Evolutionary conservation across 2,797 vertebrate genomes (phyloP).

Genomic region (Leontopithecus rosalia): DNA sequence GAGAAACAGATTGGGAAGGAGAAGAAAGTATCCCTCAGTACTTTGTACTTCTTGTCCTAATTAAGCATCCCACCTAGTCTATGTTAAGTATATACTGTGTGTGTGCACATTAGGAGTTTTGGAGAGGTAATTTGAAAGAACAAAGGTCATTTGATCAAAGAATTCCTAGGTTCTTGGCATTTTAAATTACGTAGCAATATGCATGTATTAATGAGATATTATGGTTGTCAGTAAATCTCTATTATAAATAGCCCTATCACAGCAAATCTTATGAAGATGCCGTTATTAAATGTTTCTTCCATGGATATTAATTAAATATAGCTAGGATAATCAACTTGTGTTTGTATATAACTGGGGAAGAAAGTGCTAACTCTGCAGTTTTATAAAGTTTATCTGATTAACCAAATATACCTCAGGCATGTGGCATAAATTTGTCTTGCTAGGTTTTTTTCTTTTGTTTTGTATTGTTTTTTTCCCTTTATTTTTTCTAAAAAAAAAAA

Average conservation of each 20-base stretch:
- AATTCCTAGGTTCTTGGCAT: slow-evolving; percentile 60
- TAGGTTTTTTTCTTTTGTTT: background rate
- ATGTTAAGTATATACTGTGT: background rate
- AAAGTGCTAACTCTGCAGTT: slow-evolving; percentile 31
- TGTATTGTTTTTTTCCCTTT: background rate
- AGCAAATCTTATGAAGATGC: slow-evolving; percentile 79
- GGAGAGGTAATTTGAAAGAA: slow-evolving; percentile 12
- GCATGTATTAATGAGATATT: slow-evolving; percentile 79
- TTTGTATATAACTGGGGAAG: slow-evolving; percentile 58
- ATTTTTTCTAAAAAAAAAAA: background rate
- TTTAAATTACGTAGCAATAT: slow-evolving; percentile 78
- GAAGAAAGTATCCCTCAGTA: background rate
- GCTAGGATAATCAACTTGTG: slow-evolving; percentile 59
- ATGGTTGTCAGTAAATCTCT: slow-evolving; percentile 79
- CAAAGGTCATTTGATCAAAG: slow-evolving; percentile 62
- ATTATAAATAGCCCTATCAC: slow-evolving; percentile 81
- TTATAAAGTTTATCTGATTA: slow-evolving; percentile 36
- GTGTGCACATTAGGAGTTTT: background rate
- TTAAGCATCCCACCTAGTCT: background rate
- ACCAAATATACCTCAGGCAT: background rate
- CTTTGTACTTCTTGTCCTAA: background rate
- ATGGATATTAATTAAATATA: slow-evolving; percentile 74
- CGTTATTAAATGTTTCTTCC: slow-evolving; percentile 78
- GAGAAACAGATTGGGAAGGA: background rate
- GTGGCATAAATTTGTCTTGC: background rate